Base-by-base conservation (phyloP, 37 sponge, comb jelly and placozoan genomes). In the Theonella swinhoei region DNA sequence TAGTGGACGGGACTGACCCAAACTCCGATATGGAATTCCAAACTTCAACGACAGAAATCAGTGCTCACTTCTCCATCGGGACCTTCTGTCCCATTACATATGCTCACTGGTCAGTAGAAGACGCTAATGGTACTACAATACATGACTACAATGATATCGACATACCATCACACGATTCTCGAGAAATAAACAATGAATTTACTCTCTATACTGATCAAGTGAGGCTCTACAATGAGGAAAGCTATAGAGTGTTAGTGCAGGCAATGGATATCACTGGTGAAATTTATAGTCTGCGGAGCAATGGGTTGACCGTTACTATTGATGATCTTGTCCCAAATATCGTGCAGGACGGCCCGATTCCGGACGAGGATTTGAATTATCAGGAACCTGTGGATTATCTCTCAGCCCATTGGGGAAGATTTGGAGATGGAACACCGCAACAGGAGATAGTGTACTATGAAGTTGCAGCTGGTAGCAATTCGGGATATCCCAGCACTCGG, bases 381-480 rank as follows among this genome's bases (percentile, higher is more conserved):
- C 97, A 96, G 69, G 87, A 80, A 33, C 77, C 91, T 22, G 36
- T 70, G 3, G 43, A 75, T 22, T 59, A 65, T 3, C 82, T 96
- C 19, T 70, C 74, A 8, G 89, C 86, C 23, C 77, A 83, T 35
- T 94, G 93, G 91, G 65, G 43, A 20, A 80, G 29, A 19, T 93
- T 93, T 82, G 97, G 94, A 20, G 94, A 91, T 26, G 85, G 80
- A 0, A 60, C 62, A 31, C 76, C 75, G 19, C 87, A 90, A 35
- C 94, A 93, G 80, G 77, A 80, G 64, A 82, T 93, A 36, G 76
- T 54, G 2, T 81, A 71, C 39, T 96, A 91, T 77, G 87, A 91
- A 79, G 81, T 93, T 1, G 91, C 94, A 0, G 84, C 84, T 0
- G 97, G 97, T 0, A 87, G 84, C 3, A 80, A 90, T 41, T 34